phyloP scores from a whole-genome alignment of 2,888 invertebrate genomes.

The Plebejus melissa region DNA sequence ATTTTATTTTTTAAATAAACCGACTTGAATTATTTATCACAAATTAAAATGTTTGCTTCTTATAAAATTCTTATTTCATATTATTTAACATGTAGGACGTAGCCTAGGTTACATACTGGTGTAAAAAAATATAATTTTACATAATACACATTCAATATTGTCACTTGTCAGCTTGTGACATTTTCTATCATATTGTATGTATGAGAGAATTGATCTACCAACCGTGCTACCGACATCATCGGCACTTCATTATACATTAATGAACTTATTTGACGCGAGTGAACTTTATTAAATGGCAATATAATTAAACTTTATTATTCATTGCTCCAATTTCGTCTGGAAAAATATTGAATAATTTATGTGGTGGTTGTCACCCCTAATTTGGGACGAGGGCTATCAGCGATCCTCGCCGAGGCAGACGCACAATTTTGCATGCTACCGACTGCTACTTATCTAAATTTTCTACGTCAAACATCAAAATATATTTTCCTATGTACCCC shows the following conservation, averaged over 20 bases:
- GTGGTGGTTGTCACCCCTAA: slow-evolving; percentile 50
- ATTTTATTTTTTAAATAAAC: background rate
- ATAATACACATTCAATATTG: too few relatives aligned
- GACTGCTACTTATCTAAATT: slow-evolving; percentile 45
- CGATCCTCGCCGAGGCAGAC: slow-evolving; percentile 62
- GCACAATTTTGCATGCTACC: slow-evolving; percentile 69
- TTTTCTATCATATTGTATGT: background rate
- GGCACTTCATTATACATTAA: background rate
- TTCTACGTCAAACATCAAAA: slow-evolving; percentile 16
- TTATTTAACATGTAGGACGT: too few relatives aligned
- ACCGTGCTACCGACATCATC: background rate
- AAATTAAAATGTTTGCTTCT: too few relatives aligned
- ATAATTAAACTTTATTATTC: slow-evolving; percentile 19
- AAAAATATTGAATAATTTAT: slow-evolving; percentile 31
- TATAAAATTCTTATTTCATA: too few relatives aligned
- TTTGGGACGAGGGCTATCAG: slow-evolving; percentile 47
- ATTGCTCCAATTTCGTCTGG: slow-evolving; percentile 25
- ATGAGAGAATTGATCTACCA: background rate
- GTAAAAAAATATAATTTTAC: too few relatives aligned
- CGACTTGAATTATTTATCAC: too few relatives aligned
- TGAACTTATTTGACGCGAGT: background rate
- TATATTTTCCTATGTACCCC: background rate
- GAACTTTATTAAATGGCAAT: slow-evolving; percentile 17
- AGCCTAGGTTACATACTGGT: too few relatives aligned
- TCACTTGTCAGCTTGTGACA: background rate